These are phyloP conservation scores for Onychostoma macrolepis DNA, from an alignment of 2,113 vertebrate genomes.

Conservation along the genomic window DNA sequence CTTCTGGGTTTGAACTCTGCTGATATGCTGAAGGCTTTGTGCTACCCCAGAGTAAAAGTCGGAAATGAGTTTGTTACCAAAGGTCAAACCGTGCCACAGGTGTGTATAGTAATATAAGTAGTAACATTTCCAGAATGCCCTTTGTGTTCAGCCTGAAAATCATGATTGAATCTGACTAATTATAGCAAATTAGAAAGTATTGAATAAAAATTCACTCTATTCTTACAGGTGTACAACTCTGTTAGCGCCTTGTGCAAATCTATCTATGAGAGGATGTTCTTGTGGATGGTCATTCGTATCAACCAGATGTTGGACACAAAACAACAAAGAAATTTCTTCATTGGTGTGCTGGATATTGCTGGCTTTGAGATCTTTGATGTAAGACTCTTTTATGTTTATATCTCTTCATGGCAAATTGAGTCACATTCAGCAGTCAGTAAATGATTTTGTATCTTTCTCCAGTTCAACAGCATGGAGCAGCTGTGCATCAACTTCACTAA, in stretches of 20 bases:
- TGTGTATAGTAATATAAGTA: neutral
- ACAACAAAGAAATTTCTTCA: slow-evolving; percentile 62
- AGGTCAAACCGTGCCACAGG: slow-evolving; percentile 68
- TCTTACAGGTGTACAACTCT: slow-evolving; percentile 66
- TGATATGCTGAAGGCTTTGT: slow-evolving; percentile 64
- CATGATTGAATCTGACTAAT: neutral
- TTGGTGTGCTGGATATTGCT: slow-evolving; percentile 59
- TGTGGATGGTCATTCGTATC: slow-evolving; percentile 76
- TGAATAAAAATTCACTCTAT: neutral
- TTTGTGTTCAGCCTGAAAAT: neutral
- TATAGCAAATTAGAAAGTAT: slow-evolving; percentile 60
- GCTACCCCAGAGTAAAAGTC: slow-evolving; percentile 65
- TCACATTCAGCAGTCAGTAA: neutral
- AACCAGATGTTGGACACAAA: slow-evolving; percentile 77
- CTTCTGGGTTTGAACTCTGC: slow-evolving; percentile 68
- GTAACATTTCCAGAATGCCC: neutral
- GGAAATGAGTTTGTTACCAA: slow-evolving; percentile 67
- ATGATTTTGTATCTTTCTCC: neutral
- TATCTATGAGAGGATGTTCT: slow-evolving; percentile 77
- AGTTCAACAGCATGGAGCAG: slow-evolving; percentile 90
- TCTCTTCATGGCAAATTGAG: neutral
- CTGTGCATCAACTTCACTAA: slow-evolving; percentile 91
- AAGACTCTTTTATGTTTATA: neutral
- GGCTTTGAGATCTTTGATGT: slow-evolving; percentile 60
- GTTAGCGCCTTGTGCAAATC: slow-evolving; percentile 72